A percentile compares a stretch with the other conserved stretches of the same genome.
Evolutionary conservation across 2,797 vertebrate species (phyloP).

Genomic region (Threskiornis aethiopicus): DNA sequence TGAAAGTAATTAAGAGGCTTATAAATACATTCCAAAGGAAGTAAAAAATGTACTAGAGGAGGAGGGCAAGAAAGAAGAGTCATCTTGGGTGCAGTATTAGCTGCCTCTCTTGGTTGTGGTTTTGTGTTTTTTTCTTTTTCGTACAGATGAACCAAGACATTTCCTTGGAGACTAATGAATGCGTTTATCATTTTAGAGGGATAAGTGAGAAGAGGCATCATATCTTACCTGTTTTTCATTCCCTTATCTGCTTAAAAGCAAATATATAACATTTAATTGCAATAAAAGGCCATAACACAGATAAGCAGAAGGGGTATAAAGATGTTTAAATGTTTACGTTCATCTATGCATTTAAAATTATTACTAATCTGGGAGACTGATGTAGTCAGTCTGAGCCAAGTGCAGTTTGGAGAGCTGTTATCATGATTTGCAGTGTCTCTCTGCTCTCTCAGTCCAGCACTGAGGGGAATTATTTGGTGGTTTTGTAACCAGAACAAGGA

Average conservation of each 20-base stretch:
- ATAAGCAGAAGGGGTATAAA: neutral
- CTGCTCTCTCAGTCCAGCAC: neutral
- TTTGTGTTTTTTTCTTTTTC: neutral
- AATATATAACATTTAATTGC: neutral
- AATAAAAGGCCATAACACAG: neutral
- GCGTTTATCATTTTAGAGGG: neutral
- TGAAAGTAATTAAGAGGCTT: neutral
- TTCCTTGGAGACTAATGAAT: neutral
- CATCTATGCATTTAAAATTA: neutral
- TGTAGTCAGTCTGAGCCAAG: neutral
- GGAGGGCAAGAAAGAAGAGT: neutral
- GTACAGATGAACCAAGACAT: neutral
- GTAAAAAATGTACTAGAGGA: neutral
- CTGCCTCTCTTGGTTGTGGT: neutral
- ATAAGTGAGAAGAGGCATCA: neutral
- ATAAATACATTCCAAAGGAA: neutral
- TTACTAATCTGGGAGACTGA: neutral
- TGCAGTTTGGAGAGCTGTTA: neutral
- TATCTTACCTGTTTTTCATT: neutral
- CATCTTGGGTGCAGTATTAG: neutral
- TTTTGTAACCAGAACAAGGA: neutral
- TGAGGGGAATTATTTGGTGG: neutral
- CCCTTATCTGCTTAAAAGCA: neutral
- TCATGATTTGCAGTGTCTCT: neutral
- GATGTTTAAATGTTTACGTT: neutral